phyloP scores from a whole-genome alignment of 2,113 vertebrate genomes.

The Tichodroma muraria region DNA sequence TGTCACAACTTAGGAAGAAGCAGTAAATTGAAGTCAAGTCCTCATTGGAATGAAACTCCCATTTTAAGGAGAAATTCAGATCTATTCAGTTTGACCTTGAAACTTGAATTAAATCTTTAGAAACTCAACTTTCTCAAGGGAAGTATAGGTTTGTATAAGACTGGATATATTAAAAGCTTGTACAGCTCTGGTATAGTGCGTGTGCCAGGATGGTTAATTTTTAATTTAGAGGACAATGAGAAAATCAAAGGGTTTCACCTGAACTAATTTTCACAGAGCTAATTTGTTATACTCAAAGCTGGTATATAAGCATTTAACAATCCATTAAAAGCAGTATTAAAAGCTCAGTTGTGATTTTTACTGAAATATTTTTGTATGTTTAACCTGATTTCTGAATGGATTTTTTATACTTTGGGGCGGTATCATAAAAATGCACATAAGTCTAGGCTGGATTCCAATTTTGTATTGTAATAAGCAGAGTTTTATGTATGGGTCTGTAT shows the following conservation, averaged over 20 bases:
- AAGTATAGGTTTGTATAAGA: constrained; percentile 70
- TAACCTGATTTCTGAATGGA: constrained; percentile 46
- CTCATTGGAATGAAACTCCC: constrained; percentile 79
- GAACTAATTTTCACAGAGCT: constrained; percentile 73
- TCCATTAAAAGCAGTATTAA: constrained; percentile 63
- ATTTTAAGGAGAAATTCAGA: constrained; percentile 78
- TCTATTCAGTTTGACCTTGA: constrained; percentile 80
- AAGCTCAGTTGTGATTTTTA: background rate
- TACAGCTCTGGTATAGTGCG: constrained; percentile 42
- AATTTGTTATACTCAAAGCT: constrained; percentile 65
- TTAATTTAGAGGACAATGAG: constrained; percentile 73
- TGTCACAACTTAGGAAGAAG: constrained; percentile 72
- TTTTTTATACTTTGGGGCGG: constrained; percentile 36
- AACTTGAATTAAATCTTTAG: constrained; percentile 81
- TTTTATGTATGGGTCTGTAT: constrained; percentile 45
- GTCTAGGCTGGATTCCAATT: constrained; percentile 32
- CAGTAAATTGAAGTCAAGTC: constrained; percentile 77
- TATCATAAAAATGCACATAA: constrained; percentile 55
- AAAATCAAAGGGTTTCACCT: constrained; percentile 70
- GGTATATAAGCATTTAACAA: constrained; percentile 61
- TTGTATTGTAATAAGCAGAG: constrained; percentile 41
- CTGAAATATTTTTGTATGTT: constrained; percentile 14
- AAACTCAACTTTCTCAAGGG: constrained; percentile 77
- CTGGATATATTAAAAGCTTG: constrained; percentile 67
- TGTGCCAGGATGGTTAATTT: constrained; percentile 70